Percentiles rank a stretch among this genome's conserved stretches.
Conservation (phyloP, 2,113 vertebrate genomes). For the Oostethus manadensis region DNA sequence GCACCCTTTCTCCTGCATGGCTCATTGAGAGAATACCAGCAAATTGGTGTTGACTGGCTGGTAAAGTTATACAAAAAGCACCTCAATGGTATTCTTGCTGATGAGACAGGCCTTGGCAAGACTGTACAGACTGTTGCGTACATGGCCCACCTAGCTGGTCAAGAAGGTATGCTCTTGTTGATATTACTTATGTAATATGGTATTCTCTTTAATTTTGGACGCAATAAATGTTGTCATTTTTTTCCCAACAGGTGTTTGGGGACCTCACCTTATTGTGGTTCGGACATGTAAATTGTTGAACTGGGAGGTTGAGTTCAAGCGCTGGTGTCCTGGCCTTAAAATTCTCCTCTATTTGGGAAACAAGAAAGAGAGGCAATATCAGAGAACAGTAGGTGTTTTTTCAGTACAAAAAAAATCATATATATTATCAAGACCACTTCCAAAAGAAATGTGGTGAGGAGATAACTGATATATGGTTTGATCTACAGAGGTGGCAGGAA, state of each 20-base stretch:
- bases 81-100: slow-evolving; percentile 87
- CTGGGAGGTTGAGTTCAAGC: slow-evolving; percentile 90
- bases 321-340: slow-evolving; percentile 89
- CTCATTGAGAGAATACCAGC: slow-evolving; percentile 84
- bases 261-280: slow-evolving; percentile 87
- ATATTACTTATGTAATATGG: neutral
- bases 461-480: neutral
- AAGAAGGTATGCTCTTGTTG: slow-evolving; percentile 72
- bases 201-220: neutral
- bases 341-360: slow-evolving; percentile 85
- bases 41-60: slow-evolving; percentile 88
- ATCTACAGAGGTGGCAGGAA: slow-evolving; percentile 78
- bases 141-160: slow-evolving; percentile 84
- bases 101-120: slow-evolving; percentile 86
- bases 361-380: slow-evolving; percentile 77
- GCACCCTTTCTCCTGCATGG: slow-evolving; percentile 80
- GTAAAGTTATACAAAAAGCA: slow-evolving; percentile 82
- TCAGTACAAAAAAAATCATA: neutral
- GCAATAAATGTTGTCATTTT: neutral
- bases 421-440: neutral
- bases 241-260: slow-evolving; percentile 79
- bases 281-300: slow-evolving; percentile 84
- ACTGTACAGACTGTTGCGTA: slow-evolving; percentile 90
- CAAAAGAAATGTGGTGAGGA: neutral
- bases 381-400: slow-evolving; percentile 76